Percentiles rank a stretch among this genome's conserved stretches.
These are phyloP conservation scores for Enteromius mattozi DNA, from an alignment of 2,797 vertebrate genomes.

Conservation along the genomic window DNA sequence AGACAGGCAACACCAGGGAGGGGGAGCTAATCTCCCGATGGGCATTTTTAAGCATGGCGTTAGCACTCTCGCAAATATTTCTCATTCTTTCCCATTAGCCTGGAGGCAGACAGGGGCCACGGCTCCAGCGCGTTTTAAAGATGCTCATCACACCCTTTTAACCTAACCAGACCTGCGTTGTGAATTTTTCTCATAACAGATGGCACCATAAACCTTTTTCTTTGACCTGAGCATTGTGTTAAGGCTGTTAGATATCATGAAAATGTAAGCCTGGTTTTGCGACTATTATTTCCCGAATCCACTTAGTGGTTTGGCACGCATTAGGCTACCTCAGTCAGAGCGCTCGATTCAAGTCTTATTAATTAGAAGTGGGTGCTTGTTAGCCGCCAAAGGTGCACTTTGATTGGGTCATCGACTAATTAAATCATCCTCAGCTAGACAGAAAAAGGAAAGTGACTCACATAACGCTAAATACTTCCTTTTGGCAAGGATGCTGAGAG, in stretches of 20 bases:
- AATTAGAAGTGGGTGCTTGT: slow-evolving; percentile 30
- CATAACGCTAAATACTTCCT: slow-evolving; percentile 6
- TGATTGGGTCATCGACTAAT: slow-evolving; percentile 31
- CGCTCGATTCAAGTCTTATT: slow-evolving; percentile 28
- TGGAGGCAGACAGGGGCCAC: slow-evolving; percentile 64
- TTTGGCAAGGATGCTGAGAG: not conserved
- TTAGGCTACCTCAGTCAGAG: not conserved
- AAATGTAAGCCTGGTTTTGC: slow-evolving; percentile 13
- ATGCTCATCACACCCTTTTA: slow-evolving; percentile 50
- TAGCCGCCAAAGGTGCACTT: slow-evolving; percentile 31
- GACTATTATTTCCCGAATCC: not conserved
- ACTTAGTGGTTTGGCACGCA: slow-evolving; percentile 11
- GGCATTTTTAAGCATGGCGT: slow-evolving; percentile 74
- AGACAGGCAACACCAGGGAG: slow-evolving; percentile 62
- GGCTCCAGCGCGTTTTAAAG: slow-evolving; percentile 57
- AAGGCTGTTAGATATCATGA: not conserved
- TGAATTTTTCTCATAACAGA: slow-evolving; percentile 11
- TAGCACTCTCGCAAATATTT: slow-evolving; percentile 76
- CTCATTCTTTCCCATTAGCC: slow-evolving; percentile 79
- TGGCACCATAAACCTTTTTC: not conserved
- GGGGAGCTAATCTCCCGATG: slow-evolving; percentile 75
- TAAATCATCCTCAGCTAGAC: slow-evolving; percentile 30
- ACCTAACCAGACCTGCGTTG: slow-evolving; percentile 23
- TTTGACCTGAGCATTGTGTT: not conserved
- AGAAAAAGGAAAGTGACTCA: slow-evolving; percentile 37